Evolutionary conservation across 92 coral and sea anemone species (phyloP), one percentile per base, ranked within the genome.

Genomic region (Umimayanthus chanpuru): DNA sequence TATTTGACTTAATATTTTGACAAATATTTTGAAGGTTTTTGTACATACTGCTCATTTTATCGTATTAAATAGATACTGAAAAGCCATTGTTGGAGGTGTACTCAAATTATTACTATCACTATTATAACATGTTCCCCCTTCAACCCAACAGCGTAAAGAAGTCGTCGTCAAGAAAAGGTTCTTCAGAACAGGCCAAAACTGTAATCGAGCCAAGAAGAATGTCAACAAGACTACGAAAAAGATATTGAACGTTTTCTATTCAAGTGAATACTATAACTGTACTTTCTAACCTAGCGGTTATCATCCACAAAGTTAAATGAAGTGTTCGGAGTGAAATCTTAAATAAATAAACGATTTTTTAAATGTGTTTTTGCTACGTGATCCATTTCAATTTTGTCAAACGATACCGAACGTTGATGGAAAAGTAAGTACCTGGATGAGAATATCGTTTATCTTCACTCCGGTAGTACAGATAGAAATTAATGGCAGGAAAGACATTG

Each of bases 151-250:
- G 67, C 68, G 61, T 41, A 39, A 68, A 66, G 39, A 82, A 82
- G 58, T 40, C 58, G 58, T 39, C 58, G 1, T 39, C 15, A 12
- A 81, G 21, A 55, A 66, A 44, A n/a, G 23, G 56, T 36, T 25
- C 76, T 68, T 5, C 39, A 10, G 29, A 14, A 82, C 72, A n/a
- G 41, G 20, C 23, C 6, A 49, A 28, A 68, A 67, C 36, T 41
- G 21, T 16, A 21, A 23, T 14, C 9, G 20, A 40, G 12, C 58
- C 76, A 43, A 82, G 40, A 15, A n/a, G 77, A 66, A 44, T 67
- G 38, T 66, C 77, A 68, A 41, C 76, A 68, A 66, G 86, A 82
- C 61, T 66, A 28, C 86, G 77, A n/a, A 82, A 82, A 47, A 11
- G 56, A 70, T 50, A 20, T 43, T 82, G 64, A 82, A 26, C 39